These are phyloP conservation scores for Aplodontia rufa DNA, from an alignment of 2,113 vertebrate species.

Conservation along the genomic window DNA sequence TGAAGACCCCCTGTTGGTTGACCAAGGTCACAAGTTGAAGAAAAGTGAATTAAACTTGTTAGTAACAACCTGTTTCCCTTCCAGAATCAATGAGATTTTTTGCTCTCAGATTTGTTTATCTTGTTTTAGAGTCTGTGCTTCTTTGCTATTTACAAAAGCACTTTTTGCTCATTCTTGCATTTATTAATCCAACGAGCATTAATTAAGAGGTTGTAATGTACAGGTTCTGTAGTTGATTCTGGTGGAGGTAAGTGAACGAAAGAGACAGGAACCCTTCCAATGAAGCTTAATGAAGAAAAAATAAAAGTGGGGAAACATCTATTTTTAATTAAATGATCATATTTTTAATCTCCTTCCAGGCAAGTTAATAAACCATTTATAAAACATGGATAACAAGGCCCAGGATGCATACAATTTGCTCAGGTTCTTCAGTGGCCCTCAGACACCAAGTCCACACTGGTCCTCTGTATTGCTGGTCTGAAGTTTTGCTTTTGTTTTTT, in stretches of 20 bases:
- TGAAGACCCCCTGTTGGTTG: not conserved
- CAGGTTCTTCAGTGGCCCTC: not conserved
- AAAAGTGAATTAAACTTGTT: not conserved
- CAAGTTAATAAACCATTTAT: not conserved
- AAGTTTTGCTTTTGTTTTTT: not conserved
- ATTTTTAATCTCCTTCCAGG: not conserved
- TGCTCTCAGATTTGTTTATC: not conserved
- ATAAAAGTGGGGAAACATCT: not conserved
- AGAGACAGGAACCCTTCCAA: not conserved
- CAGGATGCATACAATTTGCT: fast-evolving
- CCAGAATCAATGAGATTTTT: not conserved
- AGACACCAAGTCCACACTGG: fast-evolving
- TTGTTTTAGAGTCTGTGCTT: not conserved
- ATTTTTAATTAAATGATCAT: not conserved
- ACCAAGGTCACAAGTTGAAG: not conserved
- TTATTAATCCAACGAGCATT: not conserved
- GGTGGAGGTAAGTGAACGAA: not conserved
- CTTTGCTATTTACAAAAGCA: not conserved
- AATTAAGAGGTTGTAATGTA: not conserved
- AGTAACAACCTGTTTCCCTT: not conserved
- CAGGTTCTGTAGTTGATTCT: not conserved
- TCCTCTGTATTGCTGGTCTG: not conserved
- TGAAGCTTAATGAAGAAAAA: not conserved
- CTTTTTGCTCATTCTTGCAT: not conserved
- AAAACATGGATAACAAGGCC: not conserved